These are phyloP conservation scores for Podotricha telesiphe DNA, from an alignment of 2,888 invertebrate genomes.

Conservation along the genomic window DNA sequence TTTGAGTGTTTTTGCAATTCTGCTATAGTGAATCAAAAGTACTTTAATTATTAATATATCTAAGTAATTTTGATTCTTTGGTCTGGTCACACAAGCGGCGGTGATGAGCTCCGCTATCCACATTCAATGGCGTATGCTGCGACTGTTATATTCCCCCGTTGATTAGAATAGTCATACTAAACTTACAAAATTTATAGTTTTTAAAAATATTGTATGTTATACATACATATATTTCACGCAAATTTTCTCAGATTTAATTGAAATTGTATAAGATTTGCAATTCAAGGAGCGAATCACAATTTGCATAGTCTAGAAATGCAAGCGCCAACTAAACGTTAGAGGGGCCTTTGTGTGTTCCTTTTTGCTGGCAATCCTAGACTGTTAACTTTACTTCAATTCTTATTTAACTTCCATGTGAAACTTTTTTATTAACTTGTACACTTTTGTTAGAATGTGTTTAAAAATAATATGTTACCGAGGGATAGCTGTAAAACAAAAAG, in stretches of 20 bases:
- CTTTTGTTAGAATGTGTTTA: not conserved
- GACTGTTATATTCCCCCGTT: no score
- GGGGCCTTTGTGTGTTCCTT: constrained; percentile 8
- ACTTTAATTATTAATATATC: not conserved
- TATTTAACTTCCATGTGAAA: not conserved
- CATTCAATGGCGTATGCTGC: no score
- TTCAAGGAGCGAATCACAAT: constrained; percentile 12
- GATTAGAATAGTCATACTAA: no score
- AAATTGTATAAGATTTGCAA: constrained; percentile 10
- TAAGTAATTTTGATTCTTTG: not conserved
- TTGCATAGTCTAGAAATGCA: constrained; percentile 17
- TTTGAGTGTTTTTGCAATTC: no score
- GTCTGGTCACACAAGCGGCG: not conserved
- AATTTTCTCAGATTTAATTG: not conserved
- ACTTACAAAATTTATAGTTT: no score
- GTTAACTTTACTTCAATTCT: not conserved
- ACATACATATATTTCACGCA: not conserved
- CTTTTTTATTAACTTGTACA: not conserved
- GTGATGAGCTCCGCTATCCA: no score
- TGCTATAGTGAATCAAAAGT: no score
- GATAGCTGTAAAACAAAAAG: no score
- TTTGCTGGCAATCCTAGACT: constrained; percentile 1
- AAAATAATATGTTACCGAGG: not conserved
- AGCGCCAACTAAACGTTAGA: constrained; percentile 11
- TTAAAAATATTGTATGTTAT: not conserved